Percentiles rank a stretch among this genome's conserved stretches.
Conservation (phyloP, 2,113 vertebrate species). For the Pandion haliaetus region DNA sequence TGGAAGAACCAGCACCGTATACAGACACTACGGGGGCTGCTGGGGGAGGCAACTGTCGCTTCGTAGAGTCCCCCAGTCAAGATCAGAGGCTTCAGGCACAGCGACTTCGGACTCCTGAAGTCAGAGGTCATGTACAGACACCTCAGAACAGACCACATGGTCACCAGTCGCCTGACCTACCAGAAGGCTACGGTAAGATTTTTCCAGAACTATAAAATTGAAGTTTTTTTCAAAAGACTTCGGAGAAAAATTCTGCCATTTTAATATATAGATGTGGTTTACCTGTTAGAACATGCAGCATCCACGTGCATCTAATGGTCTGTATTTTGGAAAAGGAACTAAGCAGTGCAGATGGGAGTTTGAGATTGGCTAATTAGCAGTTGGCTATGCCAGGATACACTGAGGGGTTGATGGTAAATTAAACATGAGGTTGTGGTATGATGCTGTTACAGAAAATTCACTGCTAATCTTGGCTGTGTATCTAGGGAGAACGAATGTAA, state of each 20-base stretch:
- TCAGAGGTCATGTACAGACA: conserved; percentile 85
- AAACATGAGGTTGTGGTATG: conserved; percentile 48
- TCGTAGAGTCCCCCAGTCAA: conserved; percentile 88
- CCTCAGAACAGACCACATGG: conserved; percentile 93
- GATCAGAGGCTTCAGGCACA: conserved; percentile 88
- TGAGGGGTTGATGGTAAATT: conserved; percentile 45
- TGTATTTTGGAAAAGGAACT: background rate
- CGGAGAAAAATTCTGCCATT: background rate
- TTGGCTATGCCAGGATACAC: conserved; percentile 32
- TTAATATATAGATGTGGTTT: background rate
- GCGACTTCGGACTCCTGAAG: conserved; percentile 87
- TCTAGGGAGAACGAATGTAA: conserved; percentile 37
- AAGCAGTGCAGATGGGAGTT: background rate
- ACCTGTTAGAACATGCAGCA: background rate
- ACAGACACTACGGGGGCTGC: conserved; percentile 89
- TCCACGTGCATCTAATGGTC: background rate
- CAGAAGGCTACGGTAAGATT: conserved; percentile 92
- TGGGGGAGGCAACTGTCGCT: conserved; percentile 86
- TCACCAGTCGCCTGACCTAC: conserved; percentile 93
- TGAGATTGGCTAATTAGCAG: conserved; percentile 38
- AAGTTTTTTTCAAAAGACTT: background rate
- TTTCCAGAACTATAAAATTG: background rate
- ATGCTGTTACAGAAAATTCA: conserved; percentile 28
- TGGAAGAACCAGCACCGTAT: conserved; percentile 93
- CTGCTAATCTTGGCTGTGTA: conserved; percentile 60